A percentile compares a stretch with the other conserved stretches of the same genome.
Conservation (phyloP, 2,888 invertebrate species). For the Hirtodrosophila histrioides region DNA sequence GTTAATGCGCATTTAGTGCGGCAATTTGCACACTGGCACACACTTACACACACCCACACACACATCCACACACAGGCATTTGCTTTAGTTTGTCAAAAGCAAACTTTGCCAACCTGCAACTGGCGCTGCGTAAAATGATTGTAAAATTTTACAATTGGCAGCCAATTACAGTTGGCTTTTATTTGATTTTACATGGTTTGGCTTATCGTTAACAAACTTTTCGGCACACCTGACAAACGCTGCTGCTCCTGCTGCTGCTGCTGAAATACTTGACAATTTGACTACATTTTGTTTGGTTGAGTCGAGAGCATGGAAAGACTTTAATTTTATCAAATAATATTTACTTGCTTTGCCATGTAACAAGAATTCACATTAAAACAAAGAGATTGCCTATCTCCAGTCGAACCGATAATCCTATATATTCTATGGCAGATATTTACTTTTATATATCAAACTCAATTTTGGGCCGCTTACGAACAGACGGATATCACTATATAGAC, state of each 20-base stretch:
- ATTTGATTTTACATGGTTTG: constrained; percentile 68
- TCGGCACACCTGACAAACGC: constrained; percentile 32
- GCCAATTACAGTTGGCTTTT: constrained; percentile 63
- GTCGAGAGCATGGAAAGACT: too few species aligned
- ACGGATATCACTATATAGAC: too few species aligned
- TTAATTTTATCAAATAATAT: too few species aligned
- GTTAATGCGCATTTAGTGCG: constrained; percentile 65
- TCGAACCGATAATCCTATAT: too few species aligned
- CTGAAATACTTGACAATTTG: constrained; percentile 2
- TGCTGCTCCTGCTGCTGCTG: constrained; percentile 1
- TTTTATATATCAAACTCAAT: too few species aligned
- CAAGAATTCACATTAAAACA: too few species aligned
- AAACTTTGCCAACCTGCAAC: constrained; percentile 57
- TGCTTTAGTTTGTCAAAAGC: constrained; percentile 76
- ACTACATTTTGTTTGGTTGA: too few species aligned
- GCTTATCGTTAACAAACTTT: constrained; percentile 59
- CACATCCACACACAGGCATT: constrained; percentile 6
- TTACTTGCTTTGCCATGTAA: too few species aligned
- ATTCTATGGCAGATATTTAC: too few species aligned
- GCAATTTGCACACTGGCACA: constrained; percentile 50
- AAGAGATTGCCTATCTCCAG: too few species aligned
- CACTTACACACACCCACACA: constrained; percentile 1
- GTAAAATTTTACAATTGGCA: constrained; percentile 62
- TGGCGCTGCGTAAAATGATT: constrained; percentile 49
- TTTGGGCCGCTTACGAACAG: too few species aligned